phyloP scores from a whole-genome alignment of 2,797 vertebrate genomes.

The Pipistrellus nathusii region DNA sequence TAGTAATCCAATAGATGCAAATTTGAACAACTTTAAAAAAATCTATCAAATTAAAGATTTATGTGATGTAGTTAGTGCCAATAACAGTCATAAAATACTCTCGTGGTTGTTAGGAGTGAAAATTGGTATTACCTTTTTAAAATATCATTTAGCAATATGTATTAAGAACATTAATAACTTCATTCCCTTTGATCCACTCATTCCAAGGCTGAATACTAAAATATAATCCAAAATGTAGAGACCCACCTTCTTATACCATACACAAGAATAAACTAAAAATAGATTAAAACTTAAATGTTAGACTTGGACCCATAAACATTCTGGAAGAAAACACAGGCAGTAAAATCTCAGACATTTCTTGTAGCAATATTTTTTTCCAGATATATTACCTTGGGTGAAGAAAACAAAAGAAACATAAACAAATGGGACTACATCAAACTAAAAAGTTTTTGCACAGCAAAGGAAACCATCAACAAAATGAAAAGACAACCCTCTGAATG shows the following conservation, averaged over 20 bases:
- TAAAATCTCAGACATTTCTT: background rate
- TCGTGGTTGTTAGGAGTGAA: background rate
- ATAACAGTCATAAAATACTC: background rate
- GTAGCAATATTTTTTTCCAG: background rate
- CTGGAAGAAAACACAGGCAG: background rate
- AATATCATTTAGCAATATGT: background rate
- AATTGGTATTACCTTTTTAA: background rate
- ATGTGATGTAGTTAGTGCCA: background rate
- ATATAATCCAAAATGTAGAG: background rate
- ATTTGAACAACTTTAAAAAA: background rate
- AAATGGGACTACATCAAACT: background rate
- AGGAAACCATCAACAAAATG: background rate
- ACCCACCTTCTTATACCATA: background rate
- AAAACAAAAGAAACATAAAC: background rate
- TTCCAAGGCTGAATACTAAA: constrained; percentile 32
- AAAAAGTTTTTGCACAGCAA: background rate
- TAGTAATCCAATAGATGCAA: constrained; percentile 23
- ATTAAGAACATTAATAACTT: background rate
- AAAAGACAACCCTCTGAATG: background rate
- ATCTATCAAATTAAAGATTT: constrained; percentile 30
- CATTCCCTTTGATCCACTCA: background rate
- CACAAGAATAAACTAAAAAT: background rate
- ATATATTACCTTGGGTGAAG: background rate
- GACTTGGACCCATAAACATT: background rate
- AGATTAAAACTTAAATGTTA: background rate